These are phyloP conservation scores for Kryphioiulus occultus DNA, from an alignment of 2,888 invertebrate species.

Conservation along the genomic window DNA sequence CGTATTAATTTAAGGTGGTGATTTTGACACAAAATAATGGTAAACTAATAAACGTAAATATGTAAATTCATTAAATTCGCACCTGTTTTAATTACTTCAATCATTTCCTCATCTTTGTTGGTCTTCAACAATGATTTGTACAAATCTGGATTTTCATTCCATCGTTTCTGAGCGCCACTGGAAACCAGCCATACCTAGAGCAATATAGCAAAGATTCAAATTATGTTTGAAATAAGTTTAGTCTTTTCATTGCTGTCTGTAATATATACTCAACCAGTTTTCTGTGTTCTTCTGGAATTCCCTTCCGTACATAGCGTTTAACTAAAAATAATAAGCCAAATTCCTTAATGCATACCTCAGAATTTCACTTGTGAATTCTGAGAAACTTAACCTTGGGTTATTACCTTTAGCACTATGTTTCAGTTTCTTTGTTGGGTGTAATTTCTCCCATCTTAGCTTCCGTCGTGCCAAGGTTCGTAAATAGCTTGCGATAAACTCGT, in stretches of 20 bases:
- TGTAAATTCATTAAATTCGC: conserved; percentile 27
- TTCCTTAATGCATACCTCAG: neutral
- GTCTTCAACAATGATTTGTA: conserved; percentile 71
- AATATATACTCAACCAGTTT: conserved; percentile 61
- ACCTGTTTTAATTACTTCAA: conserved; percentile 80
- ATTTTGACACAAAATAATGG: too few relatives aligned
- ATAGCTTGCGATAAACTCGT: conserved; percentile 46
- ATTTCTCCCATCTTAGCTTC: conserved; percentile 46
- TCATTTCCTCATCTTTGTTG: conserved; percentile 74
- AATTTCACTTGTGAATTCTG: neutral
- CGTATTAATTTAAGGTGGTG: neutral
- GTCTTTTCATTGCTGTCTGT: neutral
- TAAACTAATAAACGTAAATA: too few relatives aligned
- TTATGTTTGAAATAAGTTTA: neutral
- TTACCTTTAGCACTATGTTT: conserved; percentile 45
- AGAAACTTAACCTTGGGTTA: neutral
- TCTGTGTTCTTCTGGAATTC: conserved; percentile 77
- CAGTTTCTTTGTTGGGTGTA: conserved; percentile 42
- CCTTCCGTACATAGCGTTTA: conserved; percentile 90
- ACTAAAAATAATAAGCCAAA: conserved; percentile 63
- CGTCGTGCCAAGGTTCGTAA: conserved; percentile 47
- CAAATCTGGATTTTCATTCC: conserved; percentile 65
- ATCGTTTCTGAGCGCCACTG: conserved; percentile 78
- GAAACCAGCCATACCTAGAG: conserved; percentile 81
- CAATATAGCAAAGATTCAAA: neutral